Evolutionary conservation across 2,888 invertebrate genomes (phyloP).

Genomic region (Ochropacha duplaris): DNA sequence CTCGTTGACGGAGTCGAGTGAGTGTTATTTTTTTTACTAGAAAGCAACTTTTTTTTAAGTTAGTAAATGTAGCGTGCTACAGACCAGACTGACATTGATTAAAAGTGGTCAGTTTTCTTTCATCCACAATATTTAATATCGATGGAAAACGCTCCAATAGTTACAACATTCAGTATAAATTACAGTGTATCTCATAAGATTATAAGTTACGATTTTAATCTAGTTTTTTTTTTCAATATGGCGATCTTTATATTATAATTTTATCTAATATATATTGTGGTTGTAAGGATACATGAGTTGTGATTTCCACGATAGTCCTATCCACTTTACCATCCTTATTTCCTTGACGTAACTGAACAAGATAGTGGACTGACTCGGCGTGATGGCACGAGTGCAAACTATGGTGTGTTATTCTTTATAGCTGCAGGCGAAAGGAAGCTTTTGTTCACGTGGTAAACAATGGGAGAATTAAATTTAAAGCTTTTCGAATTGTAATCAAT

Average conservation of each 20-base stretch:
- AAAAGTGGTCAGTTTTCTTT: constrained; percentile 80
- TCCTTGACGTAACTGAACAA: constrained; percentile 50
- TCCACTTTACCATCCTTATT: constrained; percentile 63
- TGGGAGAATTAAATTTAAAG: constrained; percentile 74
- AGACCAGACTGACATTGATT: constrained; percentile 70
- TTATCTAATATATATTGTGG: constrained; percentile 88
- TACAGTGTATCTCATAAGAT: constrained; percentile 82
- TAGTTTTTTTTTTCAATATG: constrained; percentile 83
- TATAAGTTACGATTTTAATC: constrained; percentile 81
- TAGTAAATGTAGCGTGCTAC: constrained; percentile 79
- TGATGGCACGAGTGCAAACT: constrained; percentile 62
- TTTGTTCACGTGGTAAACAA: constrained; percentile 71
- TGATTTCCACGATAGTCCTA: constrained; percentile 76
- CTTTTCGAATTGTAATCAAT: constrained; percentile 80
- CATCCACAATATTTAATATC: constrained; percentile 80
- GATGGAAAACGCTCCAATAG: constrained; percentile 75
- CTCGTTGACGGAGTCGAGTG: constrained; percentile 75
- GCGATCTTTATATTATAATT: constrained; percentile 84
- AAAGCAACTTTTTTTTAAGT: constrained; percentile 71
- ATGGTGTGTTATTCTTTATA: constrained; percentile 65
- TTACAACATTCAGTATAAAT: constrained; percentile 78
- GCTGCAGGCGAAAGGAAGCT: constrained; percentile 69
- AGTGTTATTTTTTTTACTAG: constrained; percentile 79
- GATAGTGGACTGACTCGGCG: constrained; percentile 38
- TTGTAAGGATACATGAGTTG: constrained; percentile 85